Evolutionary conservation across 2,797 vertebrate genomes (phyloP), one percentile per base, ranked within the genome.

Genomic region (Anguilla megastoma): DNA sequence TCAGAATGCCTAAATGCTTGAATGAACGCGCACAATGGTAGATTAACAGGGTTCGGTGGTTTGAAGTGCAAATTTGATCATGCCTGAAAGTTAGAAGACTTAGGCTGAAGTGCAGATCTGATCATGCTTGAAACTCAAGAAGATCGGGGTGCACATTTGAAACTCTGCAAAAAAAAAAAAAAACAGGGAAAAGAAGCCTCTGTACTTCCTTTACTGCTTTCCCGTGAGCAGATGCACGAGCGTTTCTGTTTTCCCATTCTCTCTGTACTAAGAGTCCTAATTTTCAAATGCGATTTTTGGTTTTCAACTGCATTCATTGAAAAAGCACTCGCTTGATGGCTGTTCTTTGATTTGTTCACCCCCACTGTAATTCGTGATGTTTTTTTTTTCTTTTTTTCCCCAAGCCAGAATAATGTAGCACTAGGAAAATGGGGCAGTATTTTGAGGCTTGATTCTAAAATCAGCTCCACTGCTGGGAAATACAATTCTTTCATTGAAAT

Each of bases 51-150:
- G 91, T 92, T 96, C 91, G 92, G 93, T 93, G 95, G 96, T 97
- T 94, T 97, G 96, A 96, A 97, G 96, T 97, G 96, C 95, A 97
- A 96, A 97, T 97, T 93, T 96, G 94, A 95, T 95, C 93, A 89
- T 91, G 93, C 93, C 95, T 96, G 95, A 96, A 96, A 97, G 94
- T 95, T 95, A 90, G 90, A 91, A 89, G 90, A 74, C 82, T 84
- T 76, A 52, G 52, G 69, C n/a, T 93, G 93, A 90, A 91, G 88
- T 89, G 91, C 84, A 91, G 90, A 92, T 92, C 91, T 93, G 83
- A 84, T 84, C 50, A 90, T 56, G 58, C 88, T 88, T 86, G 86
- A 80, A 86, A n/a, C 45, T 56, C 24, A 30, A 12, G 45, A 50
- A 83, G 18, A 33, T 82, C 66, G 84, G 71, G 52, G 69, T 30